These are phyloP conservation scores for Florisuga fusca DNA, from an alignment of 2,797 vertebrate species.

Conservation along the genomic window DNA sequence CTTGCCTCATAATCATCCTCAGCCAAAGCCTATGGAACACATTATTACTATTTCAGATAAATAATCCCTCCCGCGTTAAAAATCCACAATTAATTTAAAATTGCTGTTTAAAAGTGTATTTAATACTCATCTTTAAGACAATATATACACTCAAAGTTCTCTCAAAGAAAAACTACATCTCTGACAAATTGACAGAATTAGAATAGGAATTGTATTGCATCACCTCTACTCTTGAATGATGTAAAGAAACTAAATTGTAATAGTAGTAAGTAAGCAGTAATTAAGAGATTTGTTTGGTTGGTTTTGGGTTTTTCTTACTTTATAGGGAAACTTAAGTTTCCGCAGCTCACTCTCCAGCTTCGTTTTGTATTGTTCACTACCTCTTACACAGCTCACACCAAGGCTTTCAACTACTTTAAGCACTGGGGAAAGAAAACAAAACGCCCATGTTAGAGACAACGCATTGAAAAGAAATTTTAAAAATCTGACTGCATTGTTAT, in stretches of 20 bases:
- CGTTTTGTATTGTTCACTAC: slow-evolving; percentile 73
- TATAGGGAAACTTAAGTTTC: slow-evolving; percentile 86
- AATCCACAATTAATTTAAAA: not conserved
- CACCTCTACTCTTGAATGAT: not conserved
- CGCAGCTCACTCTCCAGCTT: slow-evolving; percentile 82
- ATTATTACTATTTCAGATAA: slow-evolving; percentile 25
- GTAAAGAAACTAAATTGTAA: not conserved
- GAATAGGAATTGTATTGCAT: not conserved
- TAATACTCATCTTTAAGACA: not conserved
- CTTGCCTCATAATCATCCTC: slow-evolving; percentile 86
- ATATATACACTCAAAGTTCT: not conserved
- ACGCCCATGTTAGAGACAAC: not conserved
- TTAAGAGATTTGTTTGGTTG: too few relatives aligned
- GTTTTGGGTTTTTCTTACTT: slow-evolving; percentile 53
- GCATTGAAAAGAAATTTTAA: not conserved
- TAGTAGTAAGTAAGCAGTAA: not conserved
- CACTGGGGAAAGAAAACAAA: slow-evolving; percentile 77
- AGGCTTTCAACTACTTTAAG: slow-evolving; percentile 92
- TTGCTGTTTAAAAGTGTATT: not conserved
- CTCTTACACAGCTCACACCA: slow-evolving; percentile 87
- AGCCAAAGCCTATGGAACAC: slow-evolving; percentile 56
- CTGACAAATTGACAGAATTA: not conserved
- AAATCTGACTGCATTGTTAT: not conserved
- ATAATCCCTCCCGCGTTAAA: not conserved
- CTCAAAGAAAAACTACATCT: not conserved